A percentile compares a stretch with the other conserved stretches of the same genome.
Conservation (phyloP, 2,113 vertebrate genomes). For the Passer montanus region DNA sequence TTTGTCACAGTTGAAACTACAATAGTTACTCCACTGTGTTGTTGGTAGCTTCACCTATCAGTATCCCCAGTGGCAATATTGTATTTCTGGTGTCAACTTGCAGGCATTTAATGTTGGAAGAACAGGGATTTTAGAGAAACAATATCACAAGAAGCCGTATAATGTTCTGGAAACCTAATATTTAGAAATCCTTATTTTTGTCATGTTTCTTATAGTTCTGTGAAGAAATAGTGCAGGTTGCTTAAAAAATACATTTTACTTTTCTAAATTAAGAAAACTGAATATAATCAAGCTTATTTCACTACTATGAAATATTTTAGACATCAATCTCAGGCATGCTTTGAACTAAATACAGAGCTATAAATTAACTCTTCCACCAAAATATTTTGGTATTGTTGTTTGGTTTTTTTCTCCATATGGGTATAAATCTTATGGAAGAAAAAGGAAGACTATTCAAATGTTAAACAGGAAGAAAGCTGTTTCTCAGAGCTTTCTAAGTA, state of each 20-base stretch:
- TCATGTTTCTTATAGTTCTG: background rate
- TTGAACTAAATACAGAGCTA: background rate
- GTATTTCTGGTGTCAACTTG: background rate
- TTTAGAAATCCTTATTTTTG: background rate
- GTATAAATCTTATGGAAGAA: background rate
- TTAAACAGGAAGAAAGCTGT: background rate
- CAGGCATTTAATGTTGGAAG: background rate
- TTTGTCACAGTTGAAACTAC: conserved; percentile 4
- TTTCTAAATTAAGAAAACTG: background rate
- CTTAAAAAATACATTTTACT: background rate
- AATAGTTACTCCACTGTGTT: background rate
- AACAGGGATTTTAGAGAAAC: background rate
- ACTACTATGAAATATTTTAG: background rate
- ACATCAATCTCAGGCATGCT: background rate
- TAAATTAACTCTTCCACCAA: background rate
- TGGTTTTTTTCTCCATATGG: accelerated
- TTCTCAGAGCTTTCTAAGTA: background rate
- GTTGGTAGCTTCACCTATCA: background rate
- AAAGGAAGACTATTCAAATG: background rate
- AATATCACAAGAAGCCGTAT: background rate
- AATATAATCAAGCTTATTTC: background rate
- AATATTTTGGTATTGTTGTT: accelerated
- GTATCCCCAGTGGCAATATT: background rate
- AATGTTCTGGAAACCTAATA: background rate
- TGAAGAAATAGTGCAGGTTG: background rate